Conservation (phyloP, 2,113 vertebrate species). For the Cathartes aura region DNA sequence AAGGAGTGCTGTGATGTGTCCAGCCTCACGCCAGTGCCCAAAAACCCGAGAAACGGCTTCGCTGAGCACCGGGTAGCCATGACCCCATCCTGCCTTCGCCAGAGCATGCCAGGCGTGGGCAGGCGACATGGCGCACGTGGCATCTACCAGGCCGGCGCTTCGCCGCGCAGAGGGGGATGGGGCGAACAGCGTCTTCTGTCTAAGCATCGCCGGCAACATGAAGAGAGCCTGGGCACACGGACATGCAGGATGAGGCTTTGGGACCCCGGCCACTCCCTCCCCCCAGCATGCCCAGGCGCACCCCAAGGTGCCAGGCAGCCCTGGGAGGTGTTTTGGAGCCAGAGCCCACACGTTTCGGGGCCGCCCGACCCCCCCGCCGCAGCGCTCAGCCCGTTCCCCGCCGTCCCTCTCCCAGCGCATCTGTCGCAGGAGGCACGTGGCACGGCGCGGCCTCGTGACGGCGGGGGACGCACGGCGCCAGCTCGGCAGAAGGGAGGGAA, state of each 20-base stretch:
- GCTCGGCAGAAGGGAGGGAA: neutral
- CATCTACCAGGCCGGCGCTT: fast-evolving
- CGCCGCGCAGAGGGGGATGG: fast-evolving
- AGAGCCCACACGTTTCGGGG: neutral
- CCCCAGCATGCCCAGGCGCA: neutral
- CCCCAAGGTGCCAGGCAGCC: neutral
- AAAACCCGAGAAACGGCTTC: neutral
- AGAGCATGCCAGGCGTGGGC: fast-evolving
- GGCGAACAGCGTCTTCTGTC: fast-evolving
- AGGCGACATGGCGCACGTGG: fast-evolving
- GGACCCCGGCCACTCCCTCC: neutral
- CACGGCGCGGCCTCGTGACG: slow-evolving; percentile 6
- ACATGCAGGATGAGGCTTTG: fast-evolving
- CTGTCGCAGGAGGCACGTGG: slow-evolving; percentile 36
- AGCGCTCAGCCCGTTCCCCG: neutral
- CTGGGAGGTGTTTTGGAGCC: neutral
- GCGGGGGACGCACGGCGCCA: neutral
- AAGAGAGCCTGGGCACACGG: fast-evolving
- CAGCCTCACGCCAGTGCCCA: neutral
- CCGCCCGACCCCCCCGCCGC: neutral
- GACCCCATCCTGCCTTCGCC: neutral
- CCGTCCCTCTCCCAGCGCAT: slow-evolving; percentile 21
- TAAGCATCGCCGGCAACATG: fast-evolving
- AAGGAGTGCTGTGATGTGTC: fast-evolving
- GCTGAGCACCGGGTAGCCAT: neutral